These are phyloP conservation scores for Larimichthys polyactis DNA, from an alignment of 2,113 vertebrate genomes.

Conservation along the genomic window DNA sequence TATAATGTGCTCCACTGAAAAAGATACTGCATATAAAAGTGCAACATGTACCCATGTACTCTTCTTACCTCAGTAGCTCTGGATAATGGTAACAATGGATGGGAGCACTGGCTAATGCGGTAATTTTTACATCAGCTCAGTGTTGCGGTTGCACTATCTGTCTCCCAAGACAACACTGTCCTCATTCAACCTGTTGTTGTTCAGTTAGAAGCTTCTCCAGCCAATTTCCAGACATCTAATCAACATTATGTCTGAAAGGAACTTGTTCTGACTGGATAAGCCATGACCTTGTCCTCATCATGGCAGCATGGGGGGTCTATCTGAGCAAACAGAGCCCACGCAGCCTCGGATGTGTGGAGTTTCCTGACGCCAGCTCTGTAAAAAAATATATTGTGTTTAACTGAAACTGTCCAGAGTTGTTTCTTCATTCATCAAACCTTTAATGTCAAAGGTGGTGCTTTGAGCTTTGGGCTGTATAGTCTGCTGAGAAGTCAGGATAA, in stretches of 20 bases:
- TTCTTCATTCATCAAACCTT: not conserved
- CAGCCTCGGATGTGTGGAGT: not conserved
- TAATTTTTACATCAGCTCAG: conserved; percentile 7
- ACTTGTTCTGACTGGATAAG: not conserved
- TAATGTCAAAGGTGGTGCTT: not conserved
- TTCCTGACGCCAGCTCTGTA: not conserved
- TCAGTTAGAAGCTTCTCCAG: conserved; percentile 11
- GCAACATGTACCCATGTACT: not conserved
- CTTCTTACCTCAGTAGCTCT: not conserved
- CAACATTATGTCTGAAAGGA: conserved; percentile 1
- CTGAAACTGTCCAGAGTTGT: not conserved
- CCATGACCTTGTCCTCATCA: not conserved
- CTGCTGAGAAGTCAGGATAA: not conserved
- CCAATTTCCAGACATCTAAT: not conserved
- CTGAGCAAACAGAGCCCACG: not conserved
- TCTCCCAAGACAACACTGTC: conserved; percentile 7
- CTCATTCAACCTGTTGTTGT: not conserved
- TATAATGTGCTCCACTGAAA: not conserved
- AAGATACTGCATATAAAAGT: conserved; percentile 19
- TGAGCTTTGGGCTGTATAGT: not conserved
- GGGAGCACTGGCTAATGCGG: not conserved
- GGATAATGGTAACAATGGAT: conserved; percentile 1
- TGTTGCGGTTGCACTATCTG: conserved; percentile 9
- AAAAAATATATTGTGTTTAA: not conserved
- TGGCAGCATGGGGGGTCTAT: not conserved